Percentiles rank a stretch among this genome's conserved stretches.
These are phyloP conservation scores for Caenorhabditis elegans DNA, from an alignment of 1,140 invertebrate species.

Conservation along the genomic window DNA sequence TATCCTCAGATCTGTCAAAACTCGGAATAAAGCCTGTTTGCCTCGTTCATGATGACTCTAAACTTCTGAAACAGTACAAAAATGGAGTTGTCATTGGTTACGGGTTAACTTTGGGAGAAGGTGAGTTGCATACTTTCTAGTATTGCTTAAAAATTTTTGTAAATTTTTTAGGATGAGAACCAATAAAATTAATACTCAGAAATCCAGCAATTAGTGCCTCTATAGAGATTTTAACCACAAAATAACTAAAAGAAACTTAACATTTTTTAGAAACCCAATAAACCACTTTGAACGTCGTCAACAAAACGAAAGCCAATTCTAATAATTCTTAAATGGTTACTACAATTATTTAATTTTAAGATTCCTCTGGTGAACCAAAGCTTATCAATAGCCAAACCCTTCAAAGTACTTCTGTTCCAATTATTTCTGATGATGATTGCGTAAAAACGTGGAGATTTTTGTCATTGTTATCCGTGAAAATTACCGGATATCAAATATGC, in stretches of 20 bases:
- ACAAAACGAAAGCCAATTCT: too few relatives aligned
- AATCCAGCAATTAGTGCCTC: too few relatives aligned
- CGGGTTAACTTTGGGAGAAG: background rate
- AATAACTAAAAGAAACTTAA: too few relatives aligned
- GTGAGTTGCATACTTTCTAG: background rate
- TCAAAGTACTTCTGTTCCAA: background rate
- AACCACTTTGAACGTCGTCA: too few relatives aligned
- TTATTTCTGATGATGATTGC: background rate
- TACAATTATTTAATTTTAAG: background rate
- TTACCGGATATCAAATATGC: background rate
- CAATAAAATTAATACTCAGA: too few relatives aligned
- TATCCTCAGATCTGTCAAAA: background rate
- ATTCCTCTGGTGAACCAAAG: background rate
- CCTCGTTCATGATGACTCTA: background rate
- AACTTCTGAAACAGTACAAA: background rate
- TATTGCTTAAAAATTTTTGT: too few relatives aligned
- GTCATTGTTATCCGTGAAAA: background rate
- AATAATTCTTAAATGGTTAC: too few relatives aligned
- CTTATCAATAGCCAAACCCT: slow-evolving; percentile 3
- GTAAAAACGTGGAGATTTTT: background rate
- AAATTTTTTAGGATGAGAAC: too few relatives aligned
- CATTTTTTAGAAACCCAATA: background rate
- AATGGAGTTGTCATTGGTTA: background rate
- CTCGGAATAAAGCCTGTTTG: background rate
- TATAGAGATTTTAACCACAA: too few relatives aligned